Percentiles rank a stretch among this genome's conserved stretches.
phyloP scores from a whole-genome alignment of 2,113 vertebrate genomes.

The Charina bottae region DNA sequence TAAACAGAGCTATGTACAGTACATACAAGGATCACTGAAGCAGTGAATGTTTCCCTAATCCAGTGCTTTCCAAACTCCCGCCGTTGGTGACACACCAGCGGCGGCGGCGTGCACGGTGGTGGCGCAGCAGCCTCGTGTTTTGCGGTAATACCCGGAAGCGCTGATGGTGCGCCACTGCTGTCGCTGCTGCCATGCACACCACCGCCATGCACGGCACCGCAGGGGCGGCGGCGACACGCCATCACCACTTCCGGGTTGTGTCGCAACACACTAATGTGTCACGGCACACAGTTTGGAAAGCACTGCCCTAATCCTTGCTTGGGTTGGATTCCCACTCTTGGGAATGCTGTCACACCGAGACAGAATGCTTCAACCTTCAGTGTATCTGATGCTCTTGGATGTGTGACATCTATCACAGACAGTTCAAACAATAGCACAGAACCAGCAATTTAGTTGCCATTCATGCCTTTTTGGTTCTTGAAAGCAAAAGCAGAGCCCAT shows the following conservation, averaged over 20 bases:
- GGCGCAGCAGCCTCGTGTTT: too few relatives aligned
- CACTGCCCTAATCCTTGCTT: neutral
- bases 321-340: neutral
- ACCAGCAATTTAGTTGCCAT: constrained; percentile 15
- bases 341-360: neutral
- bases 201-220: too few relatives aligned
- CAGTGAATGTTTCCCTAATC: neutral
- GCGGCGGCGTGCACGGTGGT: too few relatives aligned
- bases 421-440: constrained; percentile 26
- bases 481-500: constrained; percentile 55
- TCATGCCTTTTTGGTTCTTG: constrained; percentile 41
- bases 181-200: too few relatives aligned
- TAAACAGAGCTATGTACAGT: neutral
- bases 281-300: too few relatives aligned
- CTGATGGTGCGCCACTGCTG: too few relatives aligned
- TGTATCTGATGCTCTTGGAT: constrained; percentile 19
- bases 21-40: neutral
- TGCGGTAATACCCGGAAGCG: too few relatives aligned
- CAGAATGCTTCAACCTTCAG: constrained; percentile 37
- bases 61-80: too few relatives aligned
- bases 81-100: too few relatives aligned
- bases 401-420: constrained; percentile 54
- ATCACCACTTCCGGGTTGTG: too few relatives aligned
- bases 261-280: too few relatives aligned
- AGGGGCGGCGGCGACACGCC: too few relatives aligned